Evolutionary conservation across 2,888 invertebrate genomes (phyloP), one percentile per base, ranked within the genome.

Genomic region (Synanthedon myopaeformis): DNA sequence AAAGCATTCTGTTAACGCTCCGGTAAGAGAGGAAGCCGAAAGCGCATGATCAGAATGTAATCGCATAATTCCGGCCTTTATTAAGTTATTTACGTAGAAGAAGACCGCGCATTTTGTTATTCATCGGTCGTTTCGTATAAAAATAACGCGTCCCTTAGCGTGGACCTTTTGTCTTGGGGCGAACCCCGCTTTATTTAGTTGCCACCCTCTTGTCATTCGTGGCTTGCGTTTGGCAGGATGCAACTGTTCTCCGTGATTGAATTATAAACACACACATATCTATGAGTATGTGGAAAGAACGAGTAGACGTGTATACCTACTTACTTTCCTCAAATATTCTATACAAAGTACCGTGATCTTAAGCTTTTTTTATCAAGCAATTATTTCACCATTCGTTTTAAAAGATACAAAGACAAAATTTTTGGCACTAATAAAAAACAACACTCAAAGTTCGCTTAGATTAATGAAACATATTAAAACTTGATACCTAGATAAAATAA

Each of bases 71-170:
- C 76, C 76, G 74, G 71, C 64, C 73, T 79, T 78, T 82, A 83
- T 83, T 78, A 82, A 82, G 82, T 82, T 78, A 83, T 85, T 82
- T 84, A 79, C 78, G 76, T 72, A 76, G 78, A 80, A 82, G 81
- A 70, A 67, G 62, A 45, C 14, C 66, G 62, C 68, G 65, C 58
- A 64, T 69, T 72, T 86, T 84, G 79, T 76, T 86, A 86, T 86
- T 85, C 86, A 70, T 70, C 59, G 60, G 66, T 67, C 82, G 86
- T 84, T 70, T 67, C 74, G 67, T 79, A 83, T 82, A 84, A 83
- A 81, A 83, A 82, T 83, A 81, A 83, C 69, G 76, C 76, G 81
- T 82, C 82, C 83, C 84, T 80, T 76, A 73, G 67, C 70, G 72
- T 72, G 67, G 76, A 75, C 77, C 81, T 82, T 80, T 82, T 82